A percentile compares a stretch with the other conserved stretches of the same genome.
Conservation (phyloP, 2,888 invertebrate species). For the Alsophila aescularia region DNA sequence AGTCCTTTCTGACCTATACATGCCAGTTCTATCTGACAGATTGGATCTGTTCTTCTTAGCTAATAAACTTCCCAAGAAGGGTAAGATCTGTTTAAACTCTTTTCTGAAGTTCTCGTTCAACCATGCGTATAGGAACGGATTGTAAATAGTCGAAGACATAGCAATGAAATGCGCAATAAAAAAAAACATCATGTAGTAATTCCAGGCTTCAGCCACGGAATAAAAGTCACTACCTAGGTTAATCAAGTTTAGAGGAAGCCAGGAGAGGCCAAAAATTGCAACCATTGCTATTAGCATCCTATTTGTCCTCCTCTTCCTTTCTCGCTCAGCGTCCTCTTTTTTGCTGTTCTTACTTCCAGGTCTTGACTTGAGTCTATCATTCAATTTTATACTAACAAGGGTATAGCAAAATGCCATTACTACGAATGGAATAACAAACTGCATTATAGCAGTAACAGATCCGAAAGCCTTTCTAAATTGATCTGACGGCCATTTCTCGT, state of each 20-base stretch:
- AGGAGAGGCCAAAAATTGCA: slow-evolving; percentile 93
- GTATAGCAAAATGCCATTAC: slow-evolving; percentile 95
- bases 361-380: slow-evolving; percentile 88
- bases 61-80: slow-evolving; percentile 84
- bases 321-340: slow-evolving; percentile 91
- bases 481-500: slow-evolving; percentile 92
- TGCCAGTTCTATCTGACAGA: slow-evolving; percentile 75
- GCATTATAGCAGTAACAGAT: slow-evolving; percentile 90
- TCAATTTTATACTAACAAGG: slow-evolving; percentile 90
- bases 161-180: slow-evolving; percentile 93
- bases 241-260: slow-evolving; percentile 92
- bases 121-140: slow-evolving; percentile 97
- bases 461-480: slow-evolving; percentile 89
- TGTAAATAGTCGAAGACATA: slow-evolving; percentile 97
- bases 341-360: slow-evolving; percentile 90
- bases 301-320: slow-evolving; percentile 92
- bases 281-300: slow-evolving; percentile 97
- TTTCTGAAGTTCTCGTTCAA: slow-evolving; percentile 97
- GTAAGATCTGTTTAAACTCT: slow-evolving; percentile 92
- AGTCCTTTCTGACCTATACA: slow-evolving; percentile 77
- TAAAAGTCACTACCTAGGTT: slow-evolving; percentile 90
- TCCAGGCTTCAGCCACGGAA: slow-evolving; percentile 86
- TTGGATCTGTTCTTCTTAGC: slow-evolving; percentile 73
- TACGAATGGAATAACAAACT: slow-evolving; percentile 94
- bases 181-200: slow-evolving; percentile 90